These are phyloP conservation scores for Epinephelus malabaricus DNA, from an alignment of 2,797 vertebrate genomes.

Conservation along the genomic window DNA sequence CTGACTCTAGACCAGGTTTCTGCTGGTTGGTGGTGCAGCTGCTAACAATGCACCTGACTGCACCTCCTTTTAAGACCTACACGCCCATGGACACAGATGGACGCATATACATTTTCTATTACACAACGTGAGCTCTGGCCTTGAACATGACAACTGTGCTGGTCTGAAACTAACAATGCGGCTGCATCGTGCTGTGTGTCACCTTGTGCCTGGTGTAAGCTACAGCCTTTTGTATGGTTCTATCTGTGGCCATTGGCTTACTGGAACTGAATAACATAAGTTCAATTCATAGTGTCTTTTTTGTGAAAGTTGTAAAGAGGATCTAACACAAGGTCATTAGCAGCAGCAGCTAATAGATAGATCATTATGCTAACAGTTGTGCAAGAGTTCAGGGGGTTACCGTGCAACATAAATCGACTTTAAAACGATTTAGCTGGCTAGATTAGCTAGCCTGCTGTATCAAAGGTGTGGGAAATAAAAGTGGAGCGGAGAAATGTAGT, in stretches of 20 bases:
- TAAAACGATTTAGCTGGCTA: too few species aligned
- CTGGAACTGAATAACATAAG: background rate
- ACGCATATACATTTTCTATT: too few species aligned
- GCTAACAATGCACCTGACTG: too few species aligned
- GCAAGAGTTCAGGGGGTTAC: background rate
- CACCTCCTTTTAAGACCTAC: too few species aligned
- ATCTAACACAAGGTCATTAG: conserved; percentile 6
- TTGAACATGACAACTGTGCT: too few species aligned
- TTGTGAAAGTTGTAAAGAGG: background rate
- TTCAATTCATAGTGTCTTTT: background rate
- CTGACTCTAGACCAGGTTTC: too few species aligned
- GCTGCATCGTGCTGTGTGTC: too few species aligned
- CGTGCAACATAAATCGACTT: background rate
- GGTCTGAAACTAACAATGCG: too few species aligned
- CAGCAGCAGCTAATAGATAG: background rate
- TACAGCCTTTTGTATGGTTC: background rate
- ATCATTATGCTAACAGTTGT: background rate
- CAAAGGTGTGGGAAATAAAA: background rate
- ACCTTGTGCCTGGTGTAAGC: too few species aligned
- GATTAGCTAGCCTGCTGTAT: background rate
- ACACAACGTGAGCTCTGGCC: too few species aligned
- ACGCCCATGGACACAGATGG: too few species aligned
- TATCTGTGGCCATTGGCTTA: background rate
- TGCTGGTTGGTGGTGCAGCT: too few species aligned
- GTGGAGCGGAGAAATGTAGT: background rate